Evolutionary conservation across 2,888 invertebrate species (phyloP), one percentile per base, ranked within the genome.

Genomic region (Drosophila rellima): DNA sequence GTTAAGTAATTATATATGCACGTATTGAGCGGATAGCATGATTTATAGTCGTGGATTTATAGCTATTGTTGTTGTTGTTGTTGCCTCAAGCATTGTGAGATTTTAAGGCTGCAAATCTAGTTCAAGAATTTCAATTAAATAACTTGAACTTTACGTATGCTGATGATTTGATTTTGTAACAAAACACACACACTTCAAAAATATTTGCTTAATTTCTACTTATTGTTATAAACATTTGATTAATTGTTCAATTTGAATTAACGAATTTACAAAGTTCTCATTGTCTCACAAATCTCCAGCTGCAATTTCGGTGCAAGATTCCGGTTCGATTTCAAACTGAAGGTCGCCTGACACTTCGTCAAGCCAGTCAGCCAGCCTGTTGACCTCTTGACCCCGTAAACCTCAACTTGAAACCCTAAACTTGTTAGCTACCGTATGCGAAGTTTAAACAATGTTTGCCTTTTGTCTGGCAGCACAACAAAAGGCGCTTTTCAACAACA

Each of bases 371-470:
- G 37, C 29, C 33, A 20, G 20, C 15, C 23, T 37, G 48, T 29
- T 59, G 60, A 33, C 20, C 63, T 31, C 23, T n/a, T 56, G 82
- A 81, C 82, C 77, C 82, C 74, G 63, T 63, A 54, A 35, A 61
- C 40, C 50, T 61, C 65, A 70, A 78, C 81, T 67, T 56, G 72
- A 72, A 70, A 78, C 75, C 80, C 78, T 70, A 75, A 80, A 75
- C 82, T 78, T 82, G 83, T 62, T 85, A 73, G 83, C 82, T 82
- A 78, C 82, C 78, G 82, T 82, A 61, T 82, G 82, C 73, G 75
- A 78, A 73, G 67, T 60, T 65, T 70, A 61, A 59, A 64, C 78
- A 78, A 67, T 65, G 26, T 17, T 29, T 50, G 29, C 37, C 61
- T 37, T n/a, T 20, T 39, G 39, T 47, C 39, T 15, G 39, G n/a